These are phyloP conservation scores for Andrena marginata DNA, from an alignment of 2,888 invertebrate species.

Conservation along the genomic window DNA sequence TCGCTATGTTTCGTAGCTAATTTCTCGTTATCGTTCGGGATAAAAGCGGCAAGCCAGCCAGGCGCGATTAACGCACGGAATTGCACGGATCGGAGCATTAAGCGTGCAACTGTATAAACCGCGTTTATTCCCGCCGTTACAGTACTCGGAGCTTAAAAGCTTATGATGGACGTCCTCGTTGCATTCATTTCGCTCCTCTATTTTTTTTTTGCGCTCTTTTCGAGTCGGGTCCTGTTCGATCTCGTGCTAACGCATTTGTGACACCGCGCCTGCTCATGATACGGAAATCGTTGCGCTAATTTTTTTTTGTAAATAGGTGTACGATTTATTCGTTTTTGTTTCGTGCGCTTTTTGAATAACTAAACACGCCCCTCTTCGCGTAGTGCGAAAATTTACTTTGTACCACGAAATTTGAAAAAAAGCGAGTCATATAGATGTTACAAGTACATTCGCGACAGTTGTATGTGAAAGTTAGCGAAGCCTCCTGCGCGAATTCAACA, in stretches of 20 bases:
- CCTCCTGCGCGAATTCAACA: too few relatives aligned
- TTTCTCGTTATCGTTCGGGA: slow-evolving; percentile 64
- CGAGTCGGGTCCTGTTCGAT: not conserved
- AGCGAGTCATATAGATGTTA: too few relatives aligned
- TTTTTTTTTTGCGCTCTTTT: slow-evolving; percentile 5
- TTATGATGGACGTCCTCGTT: slow-evolving; percentile 54
- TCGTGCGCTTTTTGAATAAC: not conserved
- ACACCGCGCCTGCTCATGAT: not conserved
- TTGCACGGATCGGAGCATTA: slow-evolving; percentile 60
- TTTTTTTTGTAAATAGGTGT: not conserved
- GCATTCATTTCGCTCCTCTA: slow-evolving; percentile 2
- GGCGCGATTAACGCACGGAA: slow-evolving; percentile 56
- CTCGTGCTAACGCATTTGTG: not conserved
- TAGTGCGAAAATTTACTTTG: not conserved
- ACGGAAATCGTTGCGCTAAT: not conserved
- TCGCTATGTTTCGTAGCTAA: slow-evolving; percentile 56
- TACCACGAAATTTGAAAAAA: not conserved
- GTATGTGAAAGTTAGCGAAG: too few relatives aligned
- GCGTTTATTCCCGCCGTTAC: slow-evolving; percentile 48
- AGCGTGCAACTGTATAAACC: slow-evolving; percentile 51
- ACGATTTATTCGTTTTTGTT: not conserved
- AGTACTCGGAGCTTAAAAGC: slow-evolving; percentile 47
- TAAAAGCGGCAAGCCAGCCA: slow-evolving; percentile 43
- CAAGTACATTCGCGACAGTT: too few relatives aligned
- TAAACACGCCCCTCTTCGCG: too few relatives aligned